Percentiles rank a stretch among this genome's conserved stretches.
Conservation (phyloP, 2,888 invertebrate genomes). For the Ormyrus rosae region DNA sequence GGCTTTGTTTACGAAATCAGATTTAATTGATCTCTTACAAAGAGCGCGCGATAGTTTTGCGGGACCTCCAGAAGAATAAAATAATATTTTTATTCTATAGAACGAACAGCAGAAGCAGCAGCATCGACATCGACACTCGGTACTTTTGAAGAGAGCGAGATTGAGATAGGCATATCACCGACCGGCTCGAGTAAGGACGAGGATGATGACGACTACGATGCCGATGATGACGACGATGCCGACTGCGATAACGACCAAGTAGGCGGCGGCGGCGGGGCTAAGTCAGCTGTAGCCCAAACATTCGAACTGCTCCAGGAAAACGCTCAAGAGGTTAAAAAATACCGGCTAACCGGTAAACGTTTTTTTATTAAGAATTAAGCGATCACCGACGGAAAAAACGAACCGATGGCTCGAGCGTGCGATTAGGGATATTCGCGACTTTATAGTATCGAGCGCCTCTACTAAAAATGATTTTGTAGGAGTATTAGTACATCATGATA, state of each 20-base stretch:
- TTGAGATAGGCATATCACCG: too few species aligned
- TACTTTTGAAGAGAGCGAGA: too few species aligned
- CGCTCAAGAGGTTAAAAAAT: too few species aligned
- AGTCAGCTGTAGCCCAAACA: too few species aligned
- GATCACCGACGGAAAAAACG: not conserved
- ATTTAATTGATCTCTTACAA: not conserved
- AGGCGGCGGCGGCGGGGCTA: too few species aligned
- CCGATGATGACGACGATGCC: too few species aligned
- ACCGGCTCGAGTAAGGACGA: too few species aligned
- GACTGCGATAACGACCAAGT: too few species aligned
- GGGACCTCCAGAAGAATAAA: not conserved
- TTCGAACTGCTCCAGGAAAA: too few species aligned
- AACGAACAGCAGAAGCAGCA: too few species aligned
- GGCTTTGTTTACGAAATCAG: not conserved
- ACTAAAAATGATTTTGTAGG: not conserved
- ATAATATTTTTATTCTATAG: not conserved
- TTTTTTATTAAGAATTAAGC: not conserved
- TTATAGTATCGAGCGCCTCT: not conserved
- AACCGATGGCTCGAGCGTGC: not conserved
- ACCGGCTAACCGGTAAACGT: not conserved
- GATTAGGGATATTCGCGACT: not conserved
- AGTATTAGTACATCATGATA: not conserved
- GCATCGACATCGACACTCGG: too few species aligned
- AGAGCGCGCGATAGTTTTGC: not conserved
- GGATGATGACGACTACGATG: too few species aligned